Conservation (phyloP, 2,113 vertebrate species). For the Eubucco bourcierii region DNA sequence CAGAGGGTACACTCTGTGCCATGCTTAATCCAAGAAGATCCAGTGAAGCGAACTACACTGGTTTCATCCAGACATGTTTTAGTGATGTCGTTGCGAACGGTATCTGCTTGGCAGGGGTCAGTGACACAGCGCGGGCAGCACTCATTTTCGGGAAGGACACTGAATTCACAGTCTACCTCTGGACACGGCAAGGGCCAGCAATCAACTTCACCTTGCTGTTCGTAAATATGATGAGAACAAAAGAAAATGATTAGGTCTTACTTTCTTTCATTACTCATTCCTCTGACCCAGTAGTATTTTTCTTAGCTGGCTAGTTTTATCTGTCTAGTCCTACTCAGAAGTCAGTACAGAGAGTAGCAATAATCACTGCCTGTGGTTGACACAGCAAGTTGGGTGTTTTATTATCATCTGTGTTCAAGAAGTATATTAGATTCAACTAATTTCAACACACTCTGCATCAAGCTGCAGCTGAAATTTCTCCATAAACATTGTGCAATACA, state of each 20-base stretch:
- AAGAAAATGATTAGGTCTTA: not conserved
- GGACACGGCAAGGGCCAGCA: constrained; percentile 95
- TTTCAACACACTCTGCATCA: not conserved
- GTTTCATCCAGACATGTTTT: constrained; percentile 95
- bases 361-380: not conserved
- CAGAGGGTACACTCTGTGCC: constrained; percentile 96
- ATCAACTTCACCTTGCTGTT: constrained; percentile 94
- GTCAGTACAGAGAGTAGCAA: not conserved
- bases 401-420: not conserved
- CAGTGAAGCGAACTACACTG: constrained; percentile 91
- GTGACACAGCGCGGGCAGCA: constrained; percentile 92
- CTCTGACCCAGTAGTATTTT: not conserved
- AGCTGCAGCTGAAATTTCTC: not conserved
- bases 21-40: constrained; percentile 96
- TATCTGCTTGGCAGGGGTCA: constrained; percentile 94
- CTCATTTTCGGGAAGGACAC: constrained; percentile 88
- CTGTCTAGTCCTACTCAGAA: not conserved
- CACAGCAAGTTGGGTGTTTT: not conserved
- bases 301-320: not conserved
- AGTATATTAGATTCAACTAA: not conserved
- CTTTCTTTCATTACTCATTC: not conserved
- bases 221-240: not conserved
- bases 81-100: constrained; percentile 93
- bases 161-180: constrained; percentile 91
- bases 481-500: not conserved